Base-by-base conservation (phyloP, 2,797 vertebrate genomes). In the Pygocentrus nattereri region DNA sequence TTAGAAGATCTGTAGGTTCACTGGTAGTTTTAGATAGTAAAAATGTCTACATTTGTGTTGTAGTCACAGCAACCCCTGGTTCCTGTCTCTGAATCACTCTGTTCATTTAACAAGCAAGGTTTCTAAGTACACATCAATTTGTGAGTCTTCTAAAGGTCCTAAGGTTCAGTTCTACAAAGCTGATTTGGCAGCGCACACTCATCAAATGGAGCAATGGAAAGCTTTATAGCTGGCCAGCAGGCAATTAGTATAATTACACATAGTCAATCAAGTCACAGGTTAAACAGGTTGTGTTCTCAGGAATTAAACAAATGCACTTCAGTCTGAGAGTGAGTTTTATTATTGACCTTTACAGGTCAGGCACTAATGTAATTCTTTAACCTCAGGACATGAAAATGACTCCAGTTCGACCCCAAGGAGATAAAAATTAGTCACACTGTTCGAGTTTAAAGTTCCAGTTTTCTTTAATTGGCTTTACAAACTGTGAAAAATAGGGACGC, bases 231-330 rank as follows among this genome's bases (percentile, higher is more conserved):
- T 5, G 44, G 34, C 50, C 34, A 58, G 19, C 7, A 72, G 49
- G 56, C 78, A 84, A 65, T 80, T 72, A 65, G 11, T 65, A 34
- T 80, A 49, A 80, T 50, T 58, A 23, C 58, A 41, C 7, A 3
- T 0, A 52, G 49, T 50, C 58, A 25, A 69, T 65, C 72, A n/a
- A 27, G 21, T 21, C 19, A 67, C 41, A 70, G 11, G 38, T 59
- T 82, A 74, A 78, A 68, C 61, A 50, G 78, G 79, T 74, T 71
- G 30, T 34, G 30, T 47, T 50, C 1, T 23, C 38, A 71, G 86
- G 78, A 93, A 93, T 93, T 91, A 90, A 85, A 88, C 75, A 91
- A 93, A 93, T 93, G 89, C 88, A 89, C 79, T 79, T 82, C 21
- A 74, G 21, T 69, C 73, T 88, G 54, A 19, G 27, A 38, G 65